Base-by-base conservation (phyloP, 2,888 invertebrate genomes). In the Cephalotes varians region DNA sequence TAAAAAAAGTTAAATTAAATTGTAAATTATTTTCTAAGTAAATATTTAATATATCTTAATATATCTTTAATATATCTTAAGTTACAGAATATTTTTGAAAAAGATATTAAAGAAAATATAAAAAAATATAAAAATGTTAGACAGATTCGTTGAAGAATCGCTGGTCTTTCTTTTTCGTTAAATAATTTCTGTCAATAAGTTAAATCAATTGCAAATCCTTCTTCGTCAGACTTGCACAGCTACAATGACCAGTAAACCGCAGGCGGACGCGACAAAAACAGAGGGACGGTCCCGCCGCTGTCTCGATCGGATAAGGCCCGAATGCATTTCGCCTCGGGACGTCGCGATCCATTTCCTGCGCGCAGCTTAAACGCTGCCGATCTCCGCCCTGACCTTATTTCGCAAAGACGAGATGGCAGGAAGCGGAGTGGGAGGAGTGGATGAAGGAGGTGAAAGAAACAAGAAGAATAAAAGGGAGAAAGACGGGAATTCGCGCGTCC, bases 301-400 rank as follows among this genome's bases (percentile, higher is more conserved):
- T 79, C 71, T 79, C 71, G 71, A 79, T 77, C 77, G 77, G 77
- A 77, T 69, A 79, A 79, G 77, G 28, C 44, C 18, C 69, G 44
- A 44, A 56, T 44, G 54, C 54, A 54, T 69, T 56, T 77, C 44
- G 71, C 54, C 44, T 10, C 56, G 69, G 44, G 77, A 77, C 71
- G 77, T 79, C 60, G 47, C 47, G 60, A 60, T 77, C 67, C 77
- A 71, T 82, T 84, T 88, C 88, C 88, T 82, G 88, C 81, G 80
- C 69, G 44, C 51, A 28, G 37, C 60, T 54, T 76, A 83, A 86
- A 18, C 72, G 56, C 67, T 74, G 44, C 71, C 73, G 67, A 81
- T 83, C 83, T 72, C 62, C 34, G 58, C 25, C 37, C 44, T 83
- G 81, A 74, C 87, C 87, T 87, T 82, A 82, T 86, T 84, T 69